Percentiles rank a stretch among this genome's conserved stretches.
Evolutionary conservation across 35 echinoderm and acorn worm genomes (phyloP).

Genomic region (Heliocidaris erythrogramma): DNA sequence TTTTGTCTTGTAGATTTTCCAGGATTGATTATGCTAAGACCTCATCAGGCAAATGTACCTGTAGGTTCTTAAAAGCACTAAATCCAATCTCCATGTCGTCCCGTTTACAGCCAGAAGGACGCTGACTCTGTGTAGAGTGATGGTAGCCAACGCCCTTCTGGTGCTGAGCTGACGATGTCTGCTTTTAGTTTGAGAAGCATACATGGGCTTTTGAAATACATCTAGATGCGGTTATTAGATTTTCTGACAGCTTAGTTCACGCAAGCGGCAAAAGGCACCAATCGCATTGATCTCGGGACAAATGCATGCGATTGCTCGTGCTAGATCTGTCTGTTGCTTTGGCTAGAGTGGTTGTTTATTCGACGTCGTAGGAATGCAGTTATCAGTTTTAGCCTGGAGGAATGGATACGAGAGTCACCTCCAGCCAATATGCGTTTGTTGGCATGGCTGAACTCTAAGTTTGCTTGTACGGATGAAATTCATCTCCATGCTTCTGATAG

Average conservation of each 20-base stretch:
- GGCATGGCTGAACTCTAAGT: neutral
- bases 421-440: neutral
- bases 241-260: slow-evolving; percentile 1
- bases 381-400: neutral
- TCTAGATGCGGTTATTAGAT: neutral
- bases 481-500: neutral
- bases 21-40: neutral
- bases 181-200: neutral
- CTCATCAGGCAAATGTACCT: neutral
- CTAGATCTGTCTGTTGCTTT: neutral
- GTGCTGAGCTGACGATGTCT: neutral
- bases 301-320: neutral
- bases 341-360: neutral
- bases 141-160: neutral
- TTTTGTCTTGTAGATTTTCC: neutral
- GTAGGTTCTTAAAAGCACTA: neutral
- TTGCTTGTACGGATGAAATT: neutral
- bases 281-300: neutral
- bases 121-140: neutral
- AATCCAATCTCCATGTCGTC: neutral
- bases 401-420: neutral
- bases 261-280: neutral
- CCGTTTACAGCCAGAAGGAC: neutral
- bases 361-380: neutral
- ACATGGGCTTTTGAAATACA: neutral